Percentiles rank a stretch among this genome's conserved stretches.
phyloP scores from a whole-genome alignment of 2,113 vertebrate species.

The Catharus bicknelli region DNA sequence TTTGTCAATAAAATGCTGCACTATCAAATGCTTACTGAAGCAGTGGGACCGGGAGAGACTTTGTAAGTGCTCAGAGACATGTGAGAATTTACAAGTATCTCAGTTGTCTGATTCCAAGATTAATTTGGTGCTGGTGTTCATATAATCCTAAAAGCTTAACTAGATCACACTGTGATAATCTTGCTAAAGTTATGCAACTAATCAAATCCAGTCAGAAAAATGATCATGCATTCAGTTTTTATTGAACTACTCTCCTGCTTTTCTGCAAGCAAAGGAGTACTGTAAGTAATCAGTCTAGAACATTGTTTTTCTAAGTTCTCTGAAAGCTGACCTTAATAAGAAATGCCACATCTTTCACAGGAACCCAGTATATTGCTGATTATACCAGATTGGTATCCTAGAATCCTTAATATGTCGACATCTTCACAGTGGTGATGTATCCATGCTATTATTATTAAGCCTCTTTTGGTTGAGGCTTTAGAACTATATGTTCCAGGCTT shows the following conservation, averaged over 20 bases:
- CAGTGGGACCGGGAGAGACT: not conserved
- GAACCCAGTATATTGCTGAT: slow-evolving; percentile 65
- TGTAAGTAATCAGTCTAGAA: slow-evolving; percentile 63
- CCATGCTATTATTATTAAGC: slow-evolving; percentile 55
- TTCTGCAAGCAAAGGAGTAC: slow-evolving; percentile 46
- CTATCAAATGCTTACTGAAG: not conserved
- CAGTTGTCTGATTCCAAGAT: slow-evolving; percentile 35
- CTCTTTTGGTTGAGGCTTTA: slow-evolving; percentile 64
- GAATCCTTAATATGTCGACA: slow-evolving; percentile 38
- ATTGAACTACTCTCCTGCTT: slow-evolving; percentile 56
- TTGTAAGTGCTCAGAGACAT: not conserved
- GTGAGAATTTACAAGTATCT: not conserved
- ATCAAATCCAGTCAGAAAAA: slow-evolving; percentile 59
- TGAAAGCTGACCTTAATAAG: slow-evolving; percentile 64
- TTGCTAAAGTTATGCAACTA: slow-evolving; percentile 73
- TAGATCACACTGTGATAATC: slow-evolving; percentile 62
- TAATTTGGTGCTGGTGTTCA: slow-evolving; percentile 57
- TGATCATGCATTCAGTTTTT: slow-evolving; percentile 59
- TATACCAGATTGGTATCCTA: slow-evolving; percentile 68
- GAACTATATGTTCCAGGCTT: slow-evolving; percentile 36
- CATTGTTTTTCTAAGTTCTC: slow-evolving; percentile 58
- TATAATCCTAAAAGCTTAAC: slow-evolving; percentile 60
- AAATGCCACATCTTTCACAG: slow-evolving; percentile 67
- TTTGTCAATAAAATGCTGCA: slow-evolving; percentile 16
- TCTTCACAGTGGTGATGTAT: slow-evolving; percentile 52